These are phyloP conservation scores for Nudaria mundana DNA, from an alignment of 2,888 invertebrate genomes.

Conservation along the genomic window DNA sequence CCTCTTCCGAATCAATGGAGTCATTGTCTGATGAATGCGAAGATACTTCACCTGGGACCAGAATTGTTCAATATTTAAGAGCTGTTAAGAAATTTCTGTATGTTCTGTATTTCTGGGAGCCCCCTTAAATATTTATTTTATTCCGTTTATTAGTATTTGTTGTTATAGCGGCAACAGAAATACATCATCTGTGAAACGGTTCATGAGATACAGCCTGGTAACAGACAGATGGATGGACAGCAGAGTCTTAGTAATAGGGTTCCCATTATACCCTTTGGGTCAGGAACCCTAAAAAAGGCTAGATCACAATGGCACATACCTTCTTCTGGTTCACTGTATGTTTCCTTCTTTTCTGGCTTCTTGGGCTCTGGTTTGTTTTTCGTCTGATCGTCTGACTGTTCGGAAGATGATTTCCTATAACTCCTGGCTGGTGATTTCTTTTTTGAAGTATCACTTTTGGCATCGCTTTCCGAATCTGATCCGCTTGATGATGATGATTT, in stretches of 20 bases:
- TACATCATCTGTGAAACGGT: no score
- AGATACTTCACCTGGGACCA: slow-evolving; percentile 93
- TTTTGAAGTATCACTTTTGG: slow-evolving; percentile 55
- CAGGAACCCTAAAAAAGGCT: no score
- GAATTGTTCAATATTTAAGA: no score
- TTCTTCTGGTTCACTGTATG: slow-evolving; percentile 90
- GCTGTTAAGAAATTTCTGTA: no score
- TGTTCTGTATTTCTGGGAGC: no score
- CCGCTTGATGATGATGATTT: slow-evolving; percentile 73
- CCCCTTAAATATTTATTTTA: no score
- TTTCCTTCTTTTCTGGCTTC: slow-evolving; percentile 68
- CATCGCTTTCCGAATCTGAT: slow-evolving; percentile 75
- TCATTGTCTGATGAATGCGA: slow-evolving; percentile 83
- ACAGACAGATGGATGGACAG: no score
- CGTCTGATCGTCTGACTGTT: slow-evolving; percentile 60
- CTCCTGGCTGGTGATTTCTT: slow-evolving; percentile 65
- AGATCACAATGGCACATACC: slow-evolving; percentile 69
- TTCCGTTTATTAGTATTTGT: no score
- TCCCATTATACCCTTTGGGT: no score
- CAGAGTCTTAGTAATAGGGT: no score
- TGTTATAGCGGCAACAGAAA: no score
- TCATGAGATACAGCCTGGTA: no score
- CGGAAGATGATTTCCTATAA: slow-evolving; percentile 56
- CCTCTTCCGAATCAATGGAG: slow-evolving; percentile 86
- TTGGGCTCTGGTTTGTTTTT: slow-evolving; percentile 62